Base-by-base conservation (phyloP, 2,888 invertebrate species). In the Parnassius apollo region DNA sequence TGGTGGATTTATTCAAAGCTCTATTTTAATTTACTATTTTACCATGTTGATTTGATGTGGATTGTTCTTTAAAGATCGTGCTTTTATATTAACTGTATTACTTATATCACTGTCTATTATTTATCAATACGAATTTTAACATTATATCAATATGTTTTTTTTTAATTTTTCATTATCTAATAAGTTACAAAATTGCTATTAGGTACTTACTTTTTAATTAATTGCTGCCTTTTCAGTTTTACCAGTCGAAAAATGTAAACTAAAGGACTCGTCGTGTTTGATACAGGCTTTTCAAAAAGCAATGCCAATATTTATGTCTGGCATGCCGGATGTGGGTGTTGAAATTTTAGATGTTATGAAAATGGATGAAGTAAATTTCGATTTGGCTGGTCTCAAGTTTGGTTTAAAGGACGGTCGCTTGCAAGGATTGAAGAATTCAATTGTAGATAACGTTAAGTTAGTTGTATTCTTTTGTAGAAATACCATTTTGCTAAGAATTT, bases 341-440 rank as follows among this genome's bases (percentile, higher is more conserved):
- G 82, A 83, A 55, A 65, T 71, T 0, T 65, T 88, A n/a, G 89
- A 89, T n/a, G 76, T 78, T 0, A 71, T 86, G 74, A 67, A 72
- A 2, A 65, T 88, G 2, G 78, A 85, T 8, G 13, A 66, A 7
- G 77, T 85, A 42, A 76, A 80, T 18, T 71, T 88, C 2, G 78
- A 88, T 44, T 61, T 88, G 1, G 79, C 85, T 18, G 88, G 88
- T 0, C 68, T 89, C 11, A 83, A 83, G 51, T 62, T 87, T 46
- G 67, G 69, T 2, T 59, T 88, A 13, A 77, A 59, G 7, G 75
- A 87, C 48, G 69, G 71, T n/a, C 59, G 54, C 8, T 59, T 70
- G 11, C 68, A 65, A 55, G 70, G 71, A 35, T 55, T 68, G 46
- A 64, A 62, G 51, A 56, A 65, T 35, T 59, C 66, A 3, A 42